Evolutionary conservation across 2,888 invertebrate species (phyloP).

Genomic region (Platynereis dumerilii): DNA sequence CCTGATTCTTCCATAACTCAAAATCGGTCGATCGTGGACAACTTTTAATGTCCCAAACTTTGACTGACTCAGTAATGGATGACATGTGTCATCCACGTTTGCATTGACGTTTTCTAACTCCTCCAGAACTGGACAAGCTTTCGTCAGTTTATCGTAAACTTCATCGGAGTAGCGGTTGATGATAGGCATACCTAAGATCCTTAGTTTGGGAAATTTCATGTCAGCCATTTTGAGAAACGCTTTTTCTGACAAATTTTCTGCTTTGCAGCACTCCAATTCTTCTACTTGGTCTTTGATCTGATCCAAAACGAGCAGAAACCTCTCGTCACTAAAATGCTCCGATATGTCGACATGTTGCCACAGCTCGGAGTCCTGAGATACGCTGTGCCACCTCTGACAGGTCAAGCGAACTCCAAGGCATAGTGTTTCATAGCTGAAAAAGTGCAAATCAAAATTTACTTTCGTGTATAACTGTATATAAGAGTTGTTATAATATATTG

Average conservation of each 20-base stretch:
- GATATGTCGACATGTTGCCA: conserved; percentile 20
- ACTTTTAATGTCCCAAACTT: conserved; percentile 28
- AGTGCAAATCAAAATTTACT: not conserved
- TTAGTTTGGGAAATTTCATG: conserved; percentile 20
- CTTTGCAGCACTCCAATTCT: conserved; percentile 31
- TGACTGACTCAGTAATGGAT: conserved; percentile 31
- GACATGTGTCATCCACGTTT: conserved; percentile 32
- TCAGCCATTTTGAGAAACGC: conserved; percentile 28
- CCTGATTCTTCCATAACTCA: conserved; percentile 30
- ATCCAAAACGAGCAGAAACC: conserved; percentile 17
- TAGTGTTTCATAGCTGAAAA: conserved; percentile 14
- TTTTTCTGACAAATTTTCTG: conserved; percentile 30
- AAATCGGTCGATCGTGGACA: conserved; percentile 33
- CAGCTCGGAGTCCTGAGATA: conserved; percentile 18
- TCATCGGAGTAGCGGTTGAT: conserved; percentile 23
- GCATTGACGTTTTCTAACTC: conserved; percentile 32
- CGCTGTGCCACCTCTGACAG: conserved; percentile 13
- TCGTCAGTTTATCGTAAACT: conserved; percentile 31
- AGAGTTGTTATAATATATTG: too few species aligned
- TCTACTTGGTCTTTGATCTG: conserved; percentile 28
- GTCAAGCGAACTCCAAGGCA: conserved; percentile 18
- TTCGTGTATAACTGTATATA: too few species aligned
- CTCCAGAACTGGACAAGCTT: conserved; percentile 30
- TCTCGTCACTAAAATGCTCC: conserved; percentile 19
- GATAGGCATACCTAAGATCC: conserved; percentile 28